Evolutionary conservation across 1,140 invertebrate species (phyloP), one percentile per base, ranked within the genome.

Genomic region (Hylaeus volcanicus): DNA sequence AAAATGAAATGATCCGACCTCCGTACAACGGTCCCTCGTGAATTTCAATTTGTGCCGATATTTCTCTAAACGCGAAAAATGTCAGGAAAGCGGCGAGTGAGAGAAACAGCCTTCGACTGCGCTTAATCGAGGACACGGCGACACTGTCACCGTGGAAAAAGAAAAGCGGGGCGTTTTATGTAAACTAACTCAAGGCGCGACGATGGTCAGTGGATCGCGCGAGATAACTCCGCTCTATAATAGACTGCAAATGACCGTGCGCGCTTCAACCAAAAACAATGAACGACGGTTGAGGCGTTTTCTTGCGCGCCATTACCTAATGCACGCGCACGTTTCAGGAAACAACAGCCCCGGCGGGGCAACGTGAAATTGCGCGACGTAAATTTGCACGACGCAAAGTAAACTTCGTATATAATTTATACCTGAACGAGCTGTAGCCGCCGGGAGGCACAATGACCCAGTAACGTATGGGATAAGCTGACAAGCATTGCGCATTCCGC

Each of bases 121-220:
- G 45, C 15, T 74, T 79, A 74, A 79, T 74, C 77, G 77, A 79
- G 77, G 77, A 74, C 61, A 43, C 14, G 14, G 56, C 43, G 39
- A 37, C 41, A 73, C 48, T 79, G 70, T 74, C 72, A 53, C 68
- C 37, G 12, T 11, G 64, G 58, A 26, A 43, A 77, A 15, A 53
- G 63, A 78, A 65, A 80, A 70, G 58, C 64, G 51, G 65, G 77
- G 64, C 79, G 74, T 70, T 69, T 81, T 77, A 77, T 77, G 74
- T 55, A 77, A 81, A 70, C 58, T 39, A 65, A 70, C 9, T 5
- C 74, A 81, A 81, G 79, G 79, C 55, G 15, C 43, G 26, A 15
- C 11, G 61, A 3, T 60, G n/a, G 14, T 37, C 48, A 3, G 14
- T 51, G 12, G 26, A n/a, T 63, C 74, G 66, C 14, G 2, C n/a